Conservation (phyloP, 2,888 invertebrate genomes). For the Scaptomyza polygonia region DNA sequence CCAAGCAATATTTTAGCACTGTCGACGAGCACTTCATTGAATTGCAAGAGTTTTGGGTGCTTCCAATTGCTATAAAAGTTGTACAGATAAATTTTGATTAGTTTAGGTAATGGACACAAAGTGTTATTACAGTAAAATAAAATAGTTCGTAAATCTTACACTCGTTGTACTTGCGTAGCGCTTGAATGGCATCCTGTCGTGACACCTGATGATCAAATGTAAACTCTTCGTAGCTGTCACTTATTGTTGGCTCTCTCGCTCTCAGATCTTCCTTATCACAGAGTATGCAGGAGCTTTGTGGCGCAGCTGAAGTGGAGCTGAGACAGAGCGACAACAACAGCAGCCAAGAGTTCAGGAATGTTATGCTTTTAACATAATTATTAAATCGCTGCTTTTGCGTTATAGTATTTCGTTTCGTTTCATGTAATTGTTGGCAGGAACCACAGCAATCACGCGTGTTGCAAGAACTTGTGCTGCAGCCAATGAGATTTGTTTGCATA, state of each 20-base stretch:
- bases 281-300: slow-evolving; percentile 77
- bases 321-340: slow-evolving; percentile 35
- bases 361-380: slow-evolving; percentile 6
- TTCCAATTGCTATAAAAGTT: slow-evolving; percentile 57
- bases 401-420: neutral
- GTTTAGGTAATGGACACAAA: neutral
- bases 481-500: slow-evolving; percentile 13
- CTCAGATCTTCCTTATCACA: slow-evolving; percentile 78
- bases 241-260: slow-evolving; percentile 54
- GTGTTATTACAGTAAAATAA: too few relatives aligned
- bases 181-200: slow-evolving; percentile 80
- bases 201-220: slow-evolving; percentile 83
- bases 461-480: slow-evolving; percentile 4
- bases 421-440: slow-evolving; percentile 37
- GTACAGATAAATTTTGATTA: neutral
- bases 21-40: slow-evolving; percentile 74
- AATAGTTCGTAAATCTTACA: slow-evolving; percentile 61
- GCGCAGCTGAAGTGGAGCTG: slow-evolving; percentile 56
- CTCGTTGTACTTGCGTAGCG: slow-evolving; percentile 76
- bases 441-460: slow-evolving; percentile 19
- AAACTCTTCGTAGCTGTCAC: slow-evolving; percentile 79
- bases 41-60: slow-evolving; percentile 71
- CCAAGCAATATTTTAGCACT: slow-evolving; percentile 81
- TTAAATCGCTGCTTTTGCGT: neutral
- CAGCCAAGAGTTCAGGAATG: slow-evolving; percentile 36